A percentile compares a stretch with the other conserved stretches of the same genome.
Evolutionary conservation across 2,888 invertebrate genomes (phyloP).

Genomic region (Patella ulyssiponensis): DNA sequence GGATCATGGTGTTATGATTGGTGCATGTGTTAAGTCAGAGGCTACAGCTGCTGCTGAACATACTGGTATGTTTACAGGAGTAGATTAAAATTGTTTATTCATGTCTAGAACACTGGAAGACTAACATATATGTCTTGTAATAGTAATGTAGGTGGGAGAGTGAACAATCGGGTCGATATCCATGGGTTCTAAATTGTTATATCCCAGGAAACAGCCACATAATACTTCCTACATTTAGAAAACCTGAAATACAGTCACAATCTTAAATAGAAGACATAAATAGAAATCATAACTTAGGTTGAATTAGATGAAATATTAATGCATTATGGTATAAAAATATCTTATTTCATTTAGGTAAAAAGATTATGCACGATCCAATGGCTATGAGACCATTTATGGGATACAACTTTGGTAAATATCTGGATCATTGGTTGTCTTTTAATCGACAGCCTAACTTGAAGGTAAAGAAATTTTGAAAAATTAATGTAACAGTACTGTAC

Average conservation of each 20-base stretch:
- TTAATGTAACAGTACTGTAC: too few species aligned
- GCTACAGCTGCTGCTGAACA: constrained; percentile 98
- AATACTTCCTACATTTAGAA: too few species aligned
- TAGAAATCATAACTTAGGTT: too few species aligned
- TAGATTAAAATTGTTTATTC: too few species aligned
- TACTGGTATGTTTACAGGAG: constrained; percentile 68
- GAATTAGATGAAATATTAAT: background rate
- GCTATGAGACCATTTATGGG: constrained; percentile 99
- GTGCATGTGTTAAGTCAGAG: constrained; percentile 93
- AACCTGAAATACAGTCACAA: too few species aligned
- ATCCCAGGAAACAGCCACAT: too few species aligned
- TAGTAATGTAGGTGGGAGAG: too few species aligned
- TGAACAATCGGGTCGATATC: too few species aligned
- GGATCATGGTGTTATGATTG: constrained; percentile 96
- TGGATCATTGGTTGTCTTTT: constrained; percentile 95
- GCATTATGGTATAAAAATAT: background rate
- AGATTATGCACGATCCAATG: constrained; percentile 98
- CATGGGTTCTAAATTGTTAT: too few species aligned
- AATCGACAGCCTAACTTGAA: constrained; percentile 71
- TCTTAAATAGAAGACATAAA: too few species aligned
- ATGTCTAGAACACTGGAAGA: too few species aligned
- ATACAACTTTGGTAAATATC: constrained; percentile 97
- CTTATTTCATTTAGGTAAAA: constrained; percentile 55
- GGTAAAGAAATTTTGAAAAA: constrained; percentile 35
- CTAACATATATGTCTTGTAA: too few species aligned